phyloP scores from a whole-genome alignment of 2,797 vertebrate genomes.

The Platyrinchus mystaceus region DNA sequence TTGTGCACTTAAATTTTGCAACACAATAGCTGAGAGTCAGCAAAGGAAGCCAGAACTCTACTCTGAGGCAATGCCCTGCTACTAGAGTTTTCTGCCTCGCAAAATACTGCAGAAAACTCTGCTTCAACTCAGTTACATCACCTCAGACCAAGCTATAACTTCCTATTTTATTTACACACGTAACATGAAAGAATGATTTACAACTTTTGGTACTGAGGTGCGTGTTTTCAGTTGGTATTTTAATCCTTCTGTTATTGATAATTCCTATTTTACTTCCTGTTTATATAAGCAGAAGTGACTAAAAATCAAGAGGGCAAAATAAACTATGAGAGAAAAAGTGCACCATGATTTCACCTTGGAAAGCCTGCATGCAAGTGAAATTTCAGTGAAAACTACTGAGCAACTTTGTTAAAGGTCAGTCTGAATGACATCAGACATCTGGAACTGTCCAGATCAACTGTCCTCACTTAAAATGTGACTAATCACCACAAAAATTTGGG shows the following conservation, averaged over 20 bases:
- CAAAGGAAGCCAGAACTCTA: slow-evolving; percentile 8
- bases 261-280: background rate
- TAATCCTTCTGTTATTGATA: background rate
- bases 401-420: background rate
- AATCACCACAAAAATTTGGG: background rate
- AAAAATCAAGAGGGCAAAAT: background rate
- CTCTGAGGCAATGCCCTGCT: background rate
- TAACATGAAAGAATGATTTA: background rate
- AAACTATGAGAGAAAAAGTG: background rate
- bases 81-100: background rate
- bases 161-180: background rate
- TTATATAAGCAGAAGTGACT: background rate
- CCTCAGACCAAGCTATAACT: background rate
- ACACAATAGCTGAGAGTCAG: slow-evolving; percentile 16
- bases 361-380: background rate
- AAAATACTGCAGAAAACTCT: background rate
- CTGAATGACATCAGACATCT: background rate
- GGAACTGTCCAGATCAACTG: background rate
- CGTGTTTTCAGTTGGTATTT: background rate
- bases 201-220: background rate
- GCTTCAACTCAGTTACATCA: background rate
- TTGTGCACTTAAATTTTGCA: slow-evolving; percentile 21
- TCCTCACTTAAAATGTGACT: background rate
- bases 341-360: background rate
- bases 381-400: background rate